Conservation (phyloP, 1,140 invertebrate genomes). For the Pentalonia nigronervosa region DNA sequence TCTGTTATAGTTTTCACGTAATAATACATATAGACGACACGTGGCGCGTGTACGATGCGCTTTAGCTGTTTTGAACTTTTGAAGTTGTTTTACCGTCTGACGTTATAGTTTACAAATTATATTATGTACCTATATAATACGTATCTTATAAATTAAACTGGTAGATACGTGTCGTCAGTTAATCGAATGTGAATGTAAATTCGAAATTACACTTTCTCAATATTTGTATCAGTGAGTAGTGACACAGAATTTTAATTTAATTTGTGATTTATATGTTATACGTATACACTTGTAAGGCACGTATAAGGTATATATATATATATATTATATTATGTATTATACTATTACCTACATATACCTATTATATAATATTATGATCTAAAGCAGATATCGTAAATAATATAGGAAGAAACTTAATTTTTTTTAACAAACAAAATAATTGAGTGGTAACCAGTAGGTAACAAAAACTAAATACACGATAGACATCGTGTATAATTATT, state of each 20-base stretch:
- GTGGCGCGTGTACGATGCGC: not conserved
- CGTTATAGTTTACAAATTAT: not conserved
- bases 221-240: not conserved
- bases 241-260: not conserved
- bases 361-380: not conserved
- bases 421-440: not conserved
- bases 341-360: not conserved
- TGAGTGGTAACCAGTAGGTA: not conserved
- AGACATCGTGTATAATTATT: not conserved
- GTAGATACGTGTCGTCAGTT: not conserved
- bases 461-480: not conserved
- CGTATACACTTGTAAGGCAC: not conserved
- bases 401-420: not conserved
- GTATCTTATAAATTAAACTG: not conserved
- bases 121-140: not conserved
- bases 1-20: not conserved
- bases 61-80: not conserved
- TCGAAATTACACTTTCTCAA: not conserved
- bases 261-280: not conserved
- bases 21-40: not conserved
- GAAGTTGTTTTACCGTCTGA: not conserved
- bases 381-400: not conserved
- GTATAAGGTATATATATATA: too few relatives aligned
- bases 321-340: not conserved
- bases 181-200: not conserved